A percentile compares a stretch with the other conserved stretches of the same genome.
These are phyloP conservation scores for Acronicta leporina DNA, from an alignment of 2,888 invertebrate species.

Conservation along the genomic window DNA sequence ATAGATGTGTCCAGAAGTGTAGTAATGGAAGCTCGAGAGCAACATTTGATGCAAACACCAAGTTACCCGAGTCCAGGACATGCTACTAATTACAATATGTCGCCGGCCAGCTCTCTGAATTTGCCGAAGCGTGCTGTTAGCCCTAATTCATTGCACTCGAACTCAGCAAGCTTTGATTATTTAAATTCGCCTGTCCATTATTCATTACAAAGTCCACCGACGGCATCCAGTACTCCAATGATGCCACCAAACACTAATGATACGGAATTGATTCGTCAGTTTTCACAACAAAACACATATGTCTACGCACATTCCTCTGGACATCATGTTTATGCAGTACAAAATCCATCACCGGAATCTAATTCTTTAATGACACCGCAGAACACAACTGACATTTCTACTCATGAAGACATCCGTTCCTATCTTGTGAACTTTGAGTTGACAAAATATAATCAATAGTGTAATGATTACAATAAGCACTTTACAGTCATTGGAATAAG, in stretches of 20 bases:
- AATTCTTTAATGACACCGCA: slow-evolving; percentile 36
- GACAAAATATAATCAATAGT: slow-evolving; percentile 36
- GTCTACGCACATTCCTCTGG: too few species aligned
- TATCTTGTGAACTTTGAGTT: slow-evolving; percentile 31
- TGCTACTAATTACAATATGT: slow-evolving; percentile 27
- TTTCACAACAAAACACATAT: background rate
- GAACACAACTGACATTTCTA: slow-evolving; percentile 38
- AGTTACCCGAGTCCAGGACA: slow-evolving; percentile 5
- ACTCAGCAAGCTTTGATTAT: slow-evolving; percentile 35
- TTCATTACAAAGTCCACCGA: slow-evolving; percentile 35
- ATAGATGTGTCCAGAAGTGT: too few species aligned
- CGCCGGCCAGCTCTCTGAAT: slow-evolving; percentile 26
- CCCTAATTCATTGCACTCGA: slow-evolving; percentile 27
- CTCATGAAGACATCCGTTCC: slow-evolving; percentile 24
- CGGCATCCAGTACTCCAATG: slow-evolving; percentile 33
- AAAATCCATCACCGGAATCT: slow-evolving; percentile 34
- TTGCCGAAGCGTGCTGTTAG: slow-evolving; percentile 24
- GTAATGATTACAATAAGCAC: slow-evolving; percentile 31
- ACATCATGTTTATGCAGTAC: slow-evolving; percentile 15
- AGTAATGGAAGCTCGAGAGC: too few species aligned
- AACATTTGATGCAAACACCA: too few species aligned
- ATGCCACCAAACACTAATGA: slow-evolving; percentile 31
- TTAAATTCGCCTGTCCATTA: slow-evolving; percentile 24
- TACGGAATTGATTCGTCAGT: slow-evolving; percentile 31
- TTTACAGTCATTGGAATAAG: slow-evolving; percentile 30